Evolutionary conservation across 2,113 vertebrate species (phyloP), one percentile per base, ranked within the genome.

Genomic region (Cranoglanis bouderius): DNA sequence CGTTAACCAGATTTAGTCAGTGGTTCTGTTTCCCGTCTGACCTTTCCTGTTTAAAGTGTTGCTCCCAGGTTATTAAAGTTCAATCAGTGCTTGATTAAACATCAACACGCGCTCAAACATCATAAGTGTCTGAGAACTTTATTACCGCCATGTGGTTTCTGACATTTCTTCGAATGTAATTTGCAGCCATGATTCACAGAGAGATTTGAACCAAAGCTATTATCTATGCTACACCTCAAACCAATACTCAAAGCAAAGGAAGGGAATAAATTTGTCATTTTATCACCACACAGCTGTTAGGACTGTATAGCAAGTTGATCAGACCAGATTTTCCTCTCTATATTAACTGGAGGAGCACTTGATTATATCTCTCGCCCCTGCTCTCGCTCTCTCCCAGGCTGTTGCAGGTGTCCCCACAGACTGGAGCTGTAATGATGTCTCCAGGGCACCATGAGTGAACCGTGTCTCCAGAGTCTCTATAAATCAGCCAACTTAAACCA

Each of bases 401-500:
- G 14, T 21, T n/a, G 65, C 82, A 89, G 85, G 77, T 87, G 85
- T 85, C 88, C 85, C 85, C 24, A n/a, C 78, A 85, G 82, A 89
- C 63, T 72, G 38, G 1, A 35, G 55, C 43, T 65, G 85, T 85
- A 91, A 91, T 89, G 85, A 89, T 77, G 63, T 75, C 82, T 82
- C 75, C 57, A 65, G 82, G 85, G 84, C 70, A 57, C 21, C 12
- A 65, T 18, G 40, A 81, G 63, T 51, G 38, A 87, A 53, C 74
- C 3, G 61, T 32, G 38, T 74, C 87, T 88, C 80, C 43, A 13
- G 59, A 85, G 82, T 13, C 49, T 32, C 51, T 63, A 80, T 77
- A 88, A 88, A 90, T 86, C 83, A 86, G 84, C 65, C 84, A 57
- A 67, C 84, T 88, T 86, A 86, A 88, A 75, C 46, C 55, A 74